Evolutionary conservation across 2,888 invertebrate species (phyloP).

Genomic region (Aspidiotus destructor): DNA sequence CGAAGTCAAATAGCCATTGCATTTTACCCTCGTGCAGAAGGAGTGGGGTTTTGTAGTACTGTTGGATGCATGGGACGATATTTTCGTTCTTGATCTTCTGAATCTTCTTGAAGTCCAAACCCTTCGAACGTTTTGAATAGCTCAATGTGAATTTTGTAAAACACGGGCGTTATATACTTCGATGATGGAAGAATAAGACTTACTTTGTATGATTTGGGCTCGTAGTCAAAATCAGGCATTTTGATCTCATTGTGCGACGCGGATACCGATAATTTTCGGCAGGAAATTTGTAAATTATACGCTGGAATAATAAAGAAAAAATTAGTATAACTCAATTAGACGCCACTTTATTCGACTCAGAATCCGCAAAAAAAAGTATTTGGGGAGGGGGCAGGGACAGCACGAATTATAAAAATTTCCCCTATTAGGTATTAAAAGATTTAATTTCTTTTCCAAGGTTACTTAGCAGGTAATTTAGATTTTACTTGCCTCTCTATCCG

Average conservation of each 20-base stretch:
- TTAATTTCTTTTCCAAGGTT: no score
- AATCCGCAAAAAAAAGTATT: no score
- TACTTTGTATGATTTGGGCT: slow-evolving; percentile 21
- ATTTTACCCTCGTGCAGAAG: slow-evolving; percentile 75
- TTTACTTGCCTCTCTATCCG: no score
- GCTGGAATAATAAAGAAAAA: no score
- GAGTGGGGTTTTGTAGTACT: slow-evolving; percentile 72
- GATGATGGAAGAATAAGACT: not conserved
- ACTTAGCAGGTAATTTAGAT: no score
- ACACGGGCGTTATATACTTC: not conserved
- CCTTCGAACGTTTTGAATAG: slow-evolving; percentile 40
- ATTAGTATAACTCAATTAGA: no score
- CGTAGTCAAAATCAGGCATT: slow-evolving; percentile 24
- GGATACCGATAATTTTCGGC: not conserved
- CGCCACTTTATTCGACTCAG: no score
- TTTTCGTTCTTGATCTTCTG: slow-evolving; percentile 51
- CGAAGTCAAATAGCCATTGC: slow-evolving; percentile 86
- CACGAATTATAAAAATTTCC: no score
- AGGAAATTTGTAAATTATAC: no score
- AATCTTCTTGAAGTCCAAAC: slow-evolving; percentile 53
- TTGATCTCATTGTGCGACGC: slow-evolving; percentile 6
- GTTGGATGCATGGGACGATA: slow-evolving; percentile 60
- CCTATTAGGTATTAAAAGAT: no score
- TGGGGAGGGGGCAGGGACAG: no score
- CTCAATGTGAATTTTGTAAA: not conserved